phyloP scores from a whole-genome alignment of 2,888 invertebrate species.

The Caenorhabditis zanzibari region DNA sequence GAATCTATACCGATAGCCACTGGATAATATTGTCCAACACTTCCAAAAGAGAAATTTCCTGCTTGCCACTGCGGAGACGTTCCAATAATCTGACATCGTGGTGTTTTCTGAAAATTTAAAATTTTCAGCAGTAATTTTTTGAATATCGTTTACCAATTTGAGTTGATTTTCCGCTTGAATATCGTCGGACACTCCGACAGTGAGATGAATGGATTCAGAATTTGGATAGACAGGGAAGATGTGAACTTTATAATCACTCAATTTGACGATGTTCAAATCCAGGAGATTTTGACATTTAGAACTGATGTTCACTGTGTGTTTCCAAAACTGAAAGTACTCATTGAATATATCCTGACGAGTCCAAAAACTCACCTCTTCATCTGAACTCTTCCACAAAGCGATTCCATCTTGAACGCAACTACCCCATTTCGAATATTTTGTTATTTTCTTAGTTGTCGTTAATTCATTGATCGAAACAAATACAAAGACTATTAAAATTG shows the following conservation, averaged over 20 bases:
- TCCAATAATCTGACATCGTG: not conserved
- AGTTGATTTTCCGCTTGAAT: not conserved
- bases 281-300: not conserved
- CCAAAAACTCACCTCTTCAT: not conserved
- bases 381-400: not conserved
- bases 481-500: conserved; percentile 3
- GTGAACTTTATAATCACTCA: conserved; percentile 5
- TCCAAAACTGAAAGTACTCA: conserved; percentile 15
- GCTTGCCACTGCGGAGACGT: not conserved
- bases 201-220: conserved; percentile 12
- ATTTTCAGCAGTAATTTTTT: not conserved
- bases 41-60: not conserved
- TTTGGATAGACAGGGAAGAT: not conserved
- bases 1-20: conserved; percentile 7
- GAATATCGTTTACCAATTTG: conserved; percentile 4
- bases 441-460: conserved; percentile 19
- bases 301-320: not conserved
- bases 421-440: conserved; percentile 16
- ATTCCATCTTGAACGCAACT: conserved; percentile 16
- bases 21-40: conserved; percentile 3
- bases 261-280: not conserved
- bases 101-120: not conserved
- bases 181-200: conserved; percentile 4
- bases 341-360: not conserved
- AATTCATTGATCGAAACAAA: conserved; percentile 28